Evolutionary conservation across 2,113 vertebrate species (phyloP).

Genomic region (Xerus inauris): DNA sequence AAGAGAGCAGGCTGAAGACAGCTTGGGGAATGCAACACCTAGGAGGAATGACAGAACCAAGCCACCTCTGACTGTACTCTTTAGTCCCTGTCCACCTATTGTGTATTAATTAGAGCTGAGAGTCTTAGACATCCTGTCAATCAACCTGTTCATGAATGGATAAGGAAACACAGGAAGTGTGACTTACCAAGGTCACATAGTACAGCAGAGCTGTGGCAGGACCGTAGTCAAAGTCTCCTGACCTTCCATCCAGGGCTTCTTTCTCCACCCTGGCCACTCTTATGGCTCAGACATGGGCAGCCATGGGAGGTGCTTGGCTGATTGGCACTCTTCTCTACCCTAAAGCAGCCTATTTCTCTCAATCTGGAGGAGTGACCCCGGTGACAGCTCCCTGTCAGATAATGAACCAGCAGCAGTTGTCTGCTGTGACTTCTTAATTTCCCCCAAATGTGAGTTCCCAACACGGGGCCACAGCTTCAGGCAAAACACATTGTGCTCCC

Average conservation of each 20-base stretch:
- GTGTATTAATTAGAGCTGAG: neutral
- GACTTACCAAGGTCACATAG: neutral
- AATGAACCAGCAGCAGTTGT: constrained; percentile 65
- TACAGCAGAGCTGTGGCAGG: neutral
- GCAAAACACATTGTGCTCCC: constrained; percentile 66
- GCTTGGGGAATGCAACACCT: neutral
- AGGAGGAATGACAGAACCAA: neutral
- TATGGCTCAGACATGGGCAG: neutral
- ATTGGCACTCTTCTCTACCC: neutral
- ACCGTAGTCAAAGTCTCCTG: neutral
- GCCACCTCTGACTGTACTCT: neutral
- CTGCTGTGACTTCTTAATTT: constrained; percentile 69
- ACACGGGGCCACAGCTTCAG: constrained; percentile 54
- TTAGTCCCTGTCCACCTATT: neutral
- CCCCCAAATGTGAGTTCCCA: constrained; percentile 53
- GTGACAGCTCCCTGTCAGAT: constrained; percentile 58
- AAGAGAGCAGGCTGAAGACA: neutral
- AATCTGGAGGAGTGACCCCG: neutral
- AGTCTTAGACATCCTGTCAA: neutral
- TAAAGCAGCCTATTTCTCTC: constrained; percentile 34
- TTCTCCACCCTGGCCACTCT: neutral
- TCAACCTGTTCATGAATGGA: neutral
- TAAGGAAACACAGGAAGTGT: neutral
- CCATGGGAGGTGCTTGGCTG: too few species aligned
- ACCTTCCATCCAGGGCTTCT: neutral